Evolutionary conservation across 30 jellyfish, hydroid and myxozoan genomes (phyloP), one percentile per base, ranked within the genome.

Genomic region (Chrysaora quinquecirrha): DNA sequence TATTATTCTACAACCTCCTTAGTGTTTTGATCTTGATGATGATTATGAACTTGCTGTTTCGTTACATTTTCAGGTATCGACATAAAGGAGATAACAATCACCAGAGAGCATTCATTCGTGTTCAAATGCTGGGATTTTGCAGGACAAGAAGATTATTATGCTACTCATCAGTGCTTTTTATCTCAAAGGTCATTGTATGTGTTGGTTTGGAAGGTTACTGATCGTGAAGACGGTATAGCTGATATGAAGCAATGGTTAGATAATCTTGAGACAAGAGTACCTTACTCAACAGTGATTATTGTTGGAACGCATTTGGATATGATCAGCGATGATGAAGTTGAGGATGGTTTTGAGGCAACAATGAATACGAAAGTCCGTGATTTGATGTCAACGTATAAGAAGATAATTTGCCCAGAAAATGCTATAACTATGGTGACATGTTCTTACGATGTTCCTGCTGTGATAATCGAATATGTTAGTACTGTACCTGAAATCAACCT

Each of bases 91-190:
- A 71, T 72, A 0, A 30, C 28, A 19, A 71, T 54, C 18, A 46
- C 21, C 14, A 21, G 67, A 29, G 25, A 24, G 7, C 73, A 70
- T 7, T 14, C 67, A 0, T 87, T 50, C 48, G 61, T 84, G 1
- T 93, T 93, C 84, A 90, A 92, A 34, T 95, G 87, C 60, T 93
- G 98, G 98, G 98, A 93, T 60, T 93, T 93, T 82, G 98, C 97
- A 30, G 98, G 98, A 25, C 97, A 93, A 32, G 97, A 87, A 32
- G 98, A 93, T n/a, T 93, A 93, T 64, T 93, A 86, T 30, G 96
- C 98, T 16, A 93, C 98, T 1, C 98, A 93, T 58, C 98, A 93
- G 50, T 86, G 97, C 77, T 93, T 93, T 61, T 63, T 93, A 32
- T 93, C 98, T 18, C 84, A 84, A 34, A 81, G 98, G 25, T 86